Evolutionary conservation across 1,140 invertebrate genomes (phyloP).

Genomic region (Cydia strobilella): DNA sequence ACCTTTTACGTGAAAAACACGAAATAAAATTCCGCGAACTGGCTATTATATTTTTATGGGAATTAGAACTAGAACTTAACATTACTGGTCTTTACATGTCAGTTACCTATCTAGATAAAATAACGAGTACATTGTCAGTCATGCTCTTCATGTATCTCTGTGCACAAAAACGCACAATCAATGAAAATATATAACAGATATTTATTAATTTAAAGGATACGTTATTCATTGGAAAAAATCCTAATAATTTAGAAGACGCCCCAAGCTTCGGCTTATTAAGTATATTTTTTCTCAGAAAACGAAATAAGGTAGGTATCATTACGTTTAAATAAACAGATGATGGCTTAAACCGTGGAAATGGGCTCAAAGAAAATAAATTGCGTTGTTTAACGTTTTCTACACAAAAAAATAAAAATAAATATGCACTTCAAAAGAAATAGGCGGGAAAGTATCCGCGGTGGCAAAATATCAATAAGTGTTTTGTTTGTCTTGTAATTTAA

Average conservation of each 20-base stretch:
- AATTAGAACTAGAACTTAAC: no score
- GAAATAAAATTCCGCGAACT: no score
- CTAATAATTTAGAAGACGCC: conserved; percentile 6
- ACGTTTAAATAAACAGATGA: conserved; percentile 32
- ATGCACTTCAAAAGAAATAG: conserved; percentile 31
- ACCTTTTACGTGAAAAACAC: conserved; percentile 38
- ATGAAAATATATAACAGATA: no score
- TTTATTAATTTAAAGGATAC: neutral
- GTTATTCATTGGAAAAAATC: conserved; percentile 35
- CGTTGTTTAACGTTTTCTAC: conserved; percentile 29
- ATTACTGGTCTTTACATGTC: no score
- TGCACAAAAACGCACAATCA: no score
- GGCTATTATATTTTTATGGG: no score
- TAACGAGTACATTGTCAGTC: no score
- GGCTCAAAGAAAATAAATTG: conserved; percentile 29
- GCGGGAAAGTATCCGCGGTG: conserved; percentile 17
- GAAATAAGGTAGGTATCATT: conserved; percentile 29
- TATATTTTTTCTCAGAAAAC: conserved; percentile 22
- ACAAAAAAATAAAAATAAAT: conserved; percentile 1
- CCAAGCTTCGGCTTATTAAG: conserved; percentile 10
- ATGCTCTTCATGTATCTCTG: no score
- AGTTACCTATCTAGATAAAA: no score
- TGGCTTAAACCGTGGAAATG: conserved; percentile 31
- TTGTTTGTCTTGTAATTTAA: conserved; percentile 15
- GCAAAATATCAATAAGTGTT: conserved; percentile 28